Base-by-base conservation (phyloP, 2,113 vertebrate genomes). In the Rhizomys pruinosus region DNA sequence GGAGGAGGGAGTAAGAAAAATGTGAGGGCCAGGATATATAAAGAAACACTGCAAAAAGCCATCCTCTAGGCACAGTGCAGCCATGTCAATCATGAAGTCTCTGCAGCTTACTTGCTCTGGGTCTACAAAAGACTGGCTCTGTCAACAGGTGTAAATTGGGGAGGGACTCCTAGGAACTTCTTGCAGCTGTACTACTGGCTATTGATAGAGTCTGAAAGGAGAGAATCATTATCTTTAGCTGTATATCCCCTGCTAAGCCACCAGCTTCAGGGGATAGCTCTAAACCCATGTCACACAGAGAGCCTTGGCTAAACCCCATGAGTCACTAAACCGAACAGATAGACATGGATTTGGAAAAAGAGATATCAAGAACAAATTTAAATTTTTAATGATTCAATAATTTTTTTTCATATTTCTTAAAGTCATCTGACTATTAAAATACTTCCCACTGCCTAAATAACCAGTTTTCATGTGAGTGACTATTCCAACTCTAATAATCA, bases 371-470 rank as follows among this genome's bases (percentile, higher is more conserved):
- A 22, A 64, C 5, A 82, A 64, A 32, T 5, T 32, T 44, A 44
- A 82, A 39, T 39, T 80, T 27, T 39, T 61, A 64, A 82, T 6
- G 59, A 47, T 34, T n/a, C 63, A 52, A n/a, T 25, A 47, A 64
- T 32, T 47, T 47, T 63, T 3, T 39, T 77, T 87, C 52, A 42
- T 17, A 13, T 37, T 79, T 71, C 12, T 63, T 74, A 69, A 90
- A 88, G 17, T 37, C 39, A 32, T 89, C 63, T 81, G 8, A 80
- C 23, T 90, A 52, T 59, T 90, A 92, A 93, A 82, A 69, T 52
- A n/a, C 22, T 86, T 89, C 72, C 44, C 25, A 23, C 7, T 7
- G 44, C 68, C 29, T 86, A 84, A 79, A 68, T 61, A 84, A 19
- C 29, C 52, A 64, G 42, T 74, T 20, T 55, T 5, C 76, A 57